Evolutionary conservation across 2,888 invertebrate genomes (phyloP).

Genomic region (Stenchaetothrips biformis): DNA sequence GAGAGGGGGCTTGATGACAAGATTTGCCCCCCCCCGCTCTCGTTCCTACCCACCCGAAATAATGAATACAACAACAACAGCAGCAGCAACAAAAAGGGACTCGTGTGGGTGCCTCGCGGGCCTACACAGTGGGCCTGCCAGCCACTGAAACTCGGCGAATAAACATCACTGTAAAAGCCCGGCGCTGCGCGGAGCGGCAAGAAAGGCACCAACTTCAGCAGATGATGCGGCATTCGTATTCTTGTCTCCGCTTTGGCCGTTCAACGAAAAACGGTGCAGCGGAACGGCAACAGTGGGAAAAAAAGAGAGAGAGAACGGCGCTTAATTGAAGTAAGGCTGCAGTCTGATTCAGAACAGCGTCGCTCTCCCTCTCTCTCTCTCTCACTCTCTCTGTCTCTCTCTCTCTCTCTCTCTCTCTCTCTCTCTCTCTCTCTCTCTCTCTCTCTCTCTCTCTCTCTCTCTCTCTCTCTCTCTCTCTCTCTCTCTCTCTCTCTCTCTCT

Average conservation of each 20-base stretch:
- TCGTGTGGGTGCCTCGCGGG: neutral
- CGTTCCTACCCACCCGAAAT: neutral
- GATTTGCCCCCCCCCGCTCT: no score
- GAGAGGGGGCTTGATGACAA: no score
- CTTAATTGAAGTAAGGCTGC: no score
- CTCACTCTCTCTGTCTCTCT: neutral
- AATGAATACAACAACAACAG: neutral
- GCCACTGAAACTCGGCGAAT: neutral
- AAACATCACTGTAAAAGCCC: neutral
- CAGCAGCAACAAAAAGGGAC: no score
- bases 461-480: no score
- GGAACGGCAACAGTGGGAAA: neutral
- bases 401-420: no score
- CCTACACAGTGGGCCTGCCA: neutral
- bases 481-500: no score
- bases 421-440: no score
- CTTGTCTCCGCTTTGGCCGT: neutral
- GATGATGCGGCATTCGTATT: slow-evolving; percentile 10
- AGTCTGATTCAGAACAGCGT: neutral
- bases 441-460: no score
- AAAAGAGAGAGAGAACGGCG: neutral
- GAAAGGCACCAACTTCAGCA: neutral
- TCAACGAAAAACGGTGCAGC: neutral
- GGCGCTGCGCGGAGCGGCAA: neutral
- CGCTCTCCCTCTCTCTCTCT: neutral